Percentiles rank a stretch among this genome's conserved stretches.
These are phyloP conservation scores for Perccottus glenii DNA, from an alignment of 2,113 vertebrate species.

Conservation along the genomic window DNA sequence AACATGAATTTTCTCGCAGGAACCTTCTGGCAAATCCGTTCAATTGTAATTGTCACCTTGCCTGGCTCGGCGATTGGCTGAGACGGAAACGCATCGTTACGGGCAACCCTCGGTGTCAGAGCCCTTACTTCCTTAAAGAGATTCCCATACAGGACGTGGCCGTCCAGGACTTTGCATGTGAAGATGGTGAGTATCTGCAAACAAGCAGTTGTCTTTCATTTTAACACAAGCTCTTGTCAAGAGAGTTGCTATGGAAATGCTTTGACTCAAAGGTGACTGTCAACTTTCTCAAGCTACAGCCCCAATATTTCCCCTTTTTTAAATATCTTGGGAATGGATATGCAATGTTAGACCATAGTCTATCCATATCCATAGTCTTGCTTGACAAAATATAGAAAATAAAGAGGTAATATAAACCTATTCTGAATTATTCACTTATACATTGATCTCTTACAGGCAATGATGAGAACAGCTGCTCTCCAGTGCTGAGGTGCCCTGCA, in stretches of 20 bases:
- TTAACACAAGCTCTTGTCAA: too few relatives aligned
- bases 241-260: too few relatives aligned
- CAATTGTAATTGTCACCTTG: constrained; percentile 96
- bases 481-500: constrained; percentile 89
- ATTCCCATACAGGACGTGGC: constrained; percentile 98
- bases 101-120: constrained; percentile 96
- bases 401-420: too few relatives aligned
- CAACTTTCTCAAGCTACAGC: too few relatives aligned
- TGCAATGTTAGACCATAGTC: too few relatives aligned
- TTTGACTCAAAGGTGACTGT: too few relatives aligned
- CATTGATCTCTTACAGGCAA: constrained; percentile 81
- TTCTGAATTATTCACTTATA: background rate
- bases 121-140: constrained; percentile 96
- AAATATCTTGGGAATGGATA: too few relatives aligned
- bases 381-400: too few relatives aligned
- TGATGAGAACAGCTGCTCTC: constrained; percentile 94
- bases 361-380: too few relatives aligned
- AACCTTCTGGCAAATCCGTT: constrained; percentile 99
- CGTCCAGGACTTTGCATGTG: constrained; percentile 96
- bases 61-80: constrained; percentile 97
- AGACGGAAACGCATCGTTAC: constrained; percentile 96
- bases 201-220: background rate
- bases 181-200: constrained; percentile 83
- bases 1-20: constrained; percentile 63
- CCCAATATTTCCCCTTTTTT: too few relatives aligned